These are phyloP conservation scores for Melierax canorus DNA, from an alignment of 2,113 vertebrate species.

Conservation along the genomic window DNA sequence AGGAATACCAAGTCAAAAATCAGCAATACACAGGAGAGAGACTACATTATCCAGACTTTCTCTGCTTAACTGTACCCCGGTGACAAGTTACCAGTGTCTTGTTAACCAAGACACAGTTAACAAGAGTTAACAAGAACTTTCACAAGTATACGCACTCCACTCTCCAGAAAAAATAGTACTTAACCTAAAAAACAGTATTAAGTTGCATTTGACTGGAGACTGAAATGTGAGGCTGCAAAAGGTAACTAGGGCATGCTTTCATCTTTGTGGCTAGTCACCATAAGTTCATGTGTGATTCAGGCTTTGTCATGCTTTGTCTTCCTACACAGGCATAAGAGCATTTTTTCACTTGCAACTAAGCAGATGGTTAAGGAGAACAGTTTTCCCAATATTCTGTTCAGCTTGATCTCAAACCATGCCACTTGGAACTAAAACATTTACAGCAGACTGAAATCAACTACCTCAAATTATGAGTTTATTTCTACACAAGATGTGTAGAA, in stretches of 20 bases:
- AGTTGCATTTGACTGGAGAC: not conserved
- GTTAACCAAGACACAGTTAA: not conserved
- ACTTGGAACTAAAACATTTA: not conserved
- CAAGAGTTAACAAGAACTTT: not conserved
- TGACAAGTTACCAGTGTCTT: not conserved
- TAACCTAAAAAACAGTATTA: not conserved
- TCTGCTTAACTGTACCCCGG: not conserved
- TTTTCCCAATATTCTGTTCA: not conserved
- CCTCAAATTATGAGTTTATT: not conserved
- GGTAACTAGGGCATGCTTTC: not conserved
- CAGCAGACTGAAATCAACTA: not conserved
- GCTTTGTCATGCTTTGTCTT: not conserved
- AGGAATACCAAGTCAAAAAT: not conserved
- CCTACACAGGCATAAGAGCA: not conserved
- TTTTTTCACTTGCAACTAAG: not conserved
- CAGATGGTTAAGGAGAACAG: not conserved
- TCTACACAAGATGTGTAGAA: not conserved
- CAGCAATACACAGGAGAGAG: not conserved
- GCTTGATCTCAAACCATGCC: not conserved
- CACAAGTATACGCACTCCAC: not conserved
- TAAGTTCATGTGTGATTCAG: not conserved
- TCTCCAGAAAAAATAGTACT: not conserved
- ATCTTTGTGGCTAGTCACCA: too few relatives aligned
- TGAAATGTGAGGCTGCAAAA: not conserved
- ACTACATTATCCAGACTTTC: not conserved